Evolutionary conservation across 2,797 vertebrate species (phyloP).

Genomic region (Lacerta bilineata): DNA sequence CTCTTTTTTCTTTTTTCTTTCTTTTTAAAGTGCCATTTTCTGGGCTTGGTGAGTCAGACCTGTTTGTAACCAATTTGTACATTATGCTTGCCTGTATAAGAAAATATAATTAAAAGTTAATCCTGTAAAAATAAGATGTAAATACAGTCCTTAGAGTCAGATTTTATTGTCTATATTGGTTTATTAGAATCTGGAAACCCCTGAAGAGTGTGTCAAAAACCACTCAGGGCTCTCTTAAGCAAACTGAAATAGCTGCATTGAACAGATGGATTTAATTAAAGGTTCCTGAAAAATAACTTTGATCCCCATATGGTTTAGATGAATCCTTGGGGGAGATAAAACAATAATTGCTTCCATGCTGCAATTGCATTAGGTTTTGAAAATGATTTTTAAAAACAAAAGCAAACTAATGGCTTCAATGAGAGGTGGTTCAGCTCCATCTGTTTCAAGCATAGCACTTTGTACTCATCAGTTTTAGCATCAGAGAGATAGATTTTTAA

Average conservation of each 20-base stretch:
- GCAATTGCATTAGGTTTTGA: slow-evolving; percentile 16
- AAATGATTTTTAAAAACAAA: slow-evolving; percentile 35
- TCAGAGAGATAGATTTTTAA: slow-evolving; percentile 1
- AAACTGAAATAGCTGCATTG: not conserved
- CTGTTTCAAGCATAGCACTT: not conserved
- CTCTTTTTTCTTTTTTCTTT: too few species aligned
- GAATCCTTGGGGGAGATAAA: not conserved
- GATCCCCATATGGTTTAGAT: not conserved
- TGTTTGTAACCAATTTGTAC: not conserved
- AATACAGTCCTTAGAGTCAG: not conserved
- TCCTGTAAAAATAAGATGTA: slow-evolving; percentile 1
- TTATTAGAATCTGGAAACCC: slow-evolving; percentile 12
- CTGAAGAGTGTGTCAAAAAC: slow-evolving; percentile 10
- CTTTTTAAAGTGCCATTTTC: not conserved
- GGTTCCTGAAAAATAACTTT: not conserved
- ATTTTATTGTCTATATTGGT: not conserved
- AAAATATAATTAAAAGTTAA: not conserved
- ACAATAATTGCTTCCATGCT: not conserved
- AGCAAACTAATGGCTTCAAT: not conserved
- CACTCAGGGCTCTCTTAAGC: not conserved
- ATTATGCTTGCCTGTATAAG: slow-evolving; percentile 6
- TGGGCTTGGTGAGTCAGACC: not conserved
- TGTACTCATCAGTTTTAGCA: not conserved
- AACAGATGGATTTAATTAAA: slow-evolving; percentile 29
- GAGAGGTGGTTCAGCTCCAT: not conserved